These are phyloP conservation scores for Passer montanus DNA, from an alignment of 2,113 vertebrate species.

Conservation along the genomic window DNA sequence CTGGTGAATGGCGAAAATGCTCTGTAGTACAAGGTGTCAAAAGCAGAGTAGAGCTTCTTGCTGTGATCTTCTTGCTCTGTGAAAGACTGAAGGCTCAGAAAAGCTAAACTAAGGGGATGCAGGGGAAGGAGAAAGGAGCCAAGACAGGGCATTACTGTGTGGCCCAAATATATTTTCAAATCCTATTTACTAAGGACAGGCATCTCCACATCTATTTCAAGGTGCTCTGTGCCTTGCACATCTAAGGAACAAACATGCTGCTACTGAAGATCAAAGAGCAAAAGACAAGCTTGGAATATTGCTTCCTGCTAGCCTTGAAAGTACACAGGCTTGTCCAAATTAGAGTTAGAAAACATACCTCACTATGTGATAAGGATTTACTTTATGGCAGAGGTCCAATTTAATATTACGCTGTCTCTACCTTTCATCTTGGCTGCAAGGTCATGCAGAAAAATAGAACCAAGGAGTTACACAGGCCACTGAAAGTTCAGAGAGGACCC, in stretches of 20 bases:
- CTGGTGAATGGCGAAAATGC: neutral
- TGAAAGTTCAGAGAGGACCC: neutral
- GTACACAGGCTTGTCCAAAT: neutral
- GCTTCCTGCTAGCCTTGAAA: neutral
- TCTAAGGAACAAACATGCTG: neutral
- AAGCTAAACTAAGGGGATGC: neutral
- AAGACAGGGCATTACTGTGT: neutral
- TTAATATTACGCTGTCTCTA: neutral
- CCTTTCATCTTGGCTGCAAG: neutral
- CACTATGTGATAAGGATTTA: neutral
- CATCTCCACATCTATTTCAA: slow-evolving; percentile 11
- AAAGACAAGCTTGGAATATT: neutral
- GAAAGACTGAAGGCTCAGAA: neutral
- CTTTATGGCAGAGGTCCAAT: neutral
- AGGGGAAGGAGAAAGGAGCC: neutral
- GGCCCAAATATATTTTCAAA: slow-evolving; percentile 36
- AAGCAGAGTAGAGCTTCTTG: neutral
- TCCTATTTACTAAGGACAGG: slow-evolving; percentile 23
- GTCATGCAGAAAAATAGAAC: neutral
- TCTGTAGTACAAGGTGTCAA: slow-evolving; percentile 4
- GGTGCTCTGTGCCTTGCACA: neutral
- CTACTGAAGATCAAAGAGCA: neutral
- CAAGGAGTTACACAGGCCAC: fast-evolving
- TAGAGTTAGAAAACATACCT: neutral
- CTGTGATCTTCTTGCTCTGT: neutral